Evolutionary conservation across 1,140 invertebrate genomes (phyloP).

Genomic region (Conus ventricosus): DNA sequence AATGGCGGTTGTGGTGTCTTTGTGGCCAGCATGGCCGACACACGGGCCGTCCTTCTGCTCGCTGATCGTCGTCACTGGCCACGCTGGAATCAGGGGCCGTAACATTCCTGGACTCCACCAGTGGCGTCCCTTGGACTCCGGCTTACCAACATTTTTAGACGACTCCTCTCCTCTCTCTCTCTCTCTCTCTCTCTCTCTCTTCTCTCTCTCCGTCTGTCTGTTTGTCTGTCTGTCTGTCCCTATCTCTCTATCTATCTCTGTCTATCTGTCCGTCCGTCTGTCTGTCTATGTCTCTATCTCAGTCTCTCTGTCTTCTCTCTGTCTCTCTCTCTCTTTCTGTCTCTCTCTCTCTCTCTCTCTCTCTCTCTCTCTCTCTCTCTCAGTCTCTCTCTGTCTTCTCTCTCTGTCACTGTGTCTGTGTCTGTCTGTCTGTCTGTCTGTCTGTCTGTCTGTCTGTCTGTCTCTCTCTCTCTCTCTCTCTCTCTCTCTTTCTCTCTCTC

Average conservation of each 20-base stretch:
- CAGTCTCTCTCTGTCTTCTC: neutral
- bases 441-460: neutral
- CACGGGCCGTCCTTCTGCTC: neutral
- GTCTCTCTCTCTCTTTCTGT: neutral
- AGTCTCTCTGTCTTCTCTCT: neutral
- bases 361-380: slow-evolving; percentile 1
- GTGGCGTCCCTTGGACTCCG: neutral
- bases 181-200: slow-evolving; percentile 8
- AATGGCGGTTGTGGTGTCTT: neutral
- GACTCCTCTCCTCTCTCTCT: neutral
- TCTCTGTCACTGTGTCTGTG: neutral
- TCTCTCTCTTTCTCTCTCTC: too few relatives aligned
- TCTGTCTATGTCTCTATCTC: slow-evolving; percentile 11
- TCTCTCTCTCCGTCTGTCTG: slow-evolving; percentile 28
- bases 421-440: neutral
- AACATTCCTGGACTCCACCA: neutral
- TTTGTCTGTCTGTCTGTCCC: neutral
- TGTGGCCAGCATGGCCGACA: neutral
- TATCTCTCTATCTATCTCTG: neutral
- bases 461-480: neutral
- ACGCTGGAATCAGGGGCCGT: neutral
- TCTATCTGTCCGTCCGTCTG: neutral
- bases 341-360: neutral
- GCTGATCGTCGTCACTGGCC: neutral
- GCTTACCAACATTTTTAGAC: neutral